Evolutionary conservation across 1,140 invertebrate species (phyloP).

Genomic region (Subanguina moxae): DNA sequence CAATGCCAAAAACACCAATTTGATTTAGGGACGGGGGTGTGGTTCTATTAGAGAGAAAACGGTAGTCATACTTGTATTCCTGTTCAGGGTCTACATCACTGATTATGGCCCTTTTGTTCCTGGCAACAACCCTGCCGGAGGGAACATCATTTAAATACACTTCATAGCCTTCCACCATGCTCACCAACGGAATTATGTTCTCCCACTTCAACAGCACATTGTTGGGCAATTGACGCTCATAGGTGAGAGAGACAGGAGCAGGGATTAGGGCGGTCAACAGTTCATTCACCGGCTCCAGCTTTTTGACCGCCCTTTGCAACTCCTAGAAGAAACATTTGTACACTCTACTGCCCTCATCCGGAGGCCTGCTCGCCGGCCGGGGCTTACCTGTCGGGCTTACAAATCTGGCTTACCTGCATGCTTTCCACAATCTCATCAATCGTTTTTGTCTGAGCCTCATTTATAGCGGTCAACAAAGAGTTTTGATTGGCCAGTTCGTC

Average conservation of each 20-base stretch:
- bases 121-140: neutral
- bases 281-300: neutral
- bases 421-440: slow-evolving; percentile 12
- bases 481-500: slow-evolving; percentile 16
- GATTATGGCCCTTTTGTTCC: neutral
- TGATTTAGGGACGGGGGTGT: too few species aligned
- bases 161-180: slow-evolving; percentile 19
- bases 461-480: neutral
- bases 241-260: neutral
- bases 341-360: too few species aligned
- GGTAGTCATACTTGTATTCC: slow-evolving; percentile 4
- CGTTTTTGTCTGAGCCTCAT: slow-evolving; percentile 14
- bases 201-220: slow-evolving; percentile 10
- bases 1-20: too few species aligned
- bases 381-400: too few species aligned
- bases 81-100: slow-evolving; percentile 8
- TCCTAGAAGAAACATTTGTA: neutral
- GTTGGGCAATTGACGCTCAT: slow-evolving; percentile 4
- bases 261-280: slow-evolving; percentile 8
- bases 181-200: slow-evolving; percentile 18
- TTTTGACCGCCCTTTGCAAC: neutral
- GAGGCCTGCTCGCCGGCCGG: too few species aligned
- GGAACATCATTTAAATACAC: slow-evolving; percentile 9
- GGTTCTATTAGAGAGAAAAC: neutral
- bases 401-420: slow-evolving; percentile 22